Evolutionary conservation across 1,140 invertebrate genomes (phyloP).

Genomic region (Halyomorpha halys): DNA sequence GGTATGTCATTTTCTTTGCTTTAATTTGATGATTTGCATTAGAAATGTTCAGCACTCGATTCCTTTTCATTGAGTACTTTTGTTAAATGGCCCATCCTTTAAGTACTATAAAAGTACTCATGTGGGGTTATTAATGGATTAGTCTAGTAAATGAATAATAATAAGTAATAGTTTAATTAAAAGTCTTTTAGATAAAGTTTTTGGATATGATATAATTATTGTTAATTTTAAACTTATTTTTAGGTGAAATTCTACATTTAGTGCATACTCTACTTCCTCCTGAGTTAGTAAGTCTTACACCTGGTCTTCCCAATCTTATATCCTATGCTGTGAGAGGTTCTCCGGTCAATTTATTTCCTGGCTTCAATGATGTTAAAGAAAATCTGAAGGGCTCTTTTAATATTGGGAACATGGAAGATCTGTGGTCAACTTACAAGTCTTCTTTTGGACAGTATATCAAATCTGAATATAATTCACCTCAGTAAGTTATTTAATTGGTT

Average conservation of each 20-base stretch:
- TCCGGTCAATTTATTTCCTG: constrained; percentile 18
- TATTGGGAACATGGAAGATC: background rate
- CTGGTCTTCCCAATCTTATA: constrained; percentile 69
- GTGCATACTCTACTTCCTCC: constrained; percentile 72
- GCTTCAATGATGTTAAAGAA: background rate
- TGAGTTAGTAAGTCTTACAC: constrained; percentile 69
- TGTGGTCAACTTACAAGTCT: background rate
- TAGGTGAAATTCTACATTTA: constrained; percentile 71
- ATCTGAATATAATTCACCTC: background rate
- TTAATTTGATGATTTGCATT: too few relatives aligned
- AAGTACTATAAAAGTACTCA: too few relatives aligned
- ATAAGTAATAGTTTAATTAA: background rate
- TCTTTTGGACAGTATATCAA: background rate
- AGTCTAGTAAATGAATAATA: too few relatives aligned
- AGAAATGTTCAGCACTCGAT: too few relatives aligned
- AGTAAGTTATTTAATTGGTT: constrained; percentile 4
- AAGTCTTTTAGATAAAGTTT: background rate
- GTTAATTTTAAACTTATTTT: constrained; percentile 22
- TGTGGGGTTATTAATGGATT: too few relatives aligned
- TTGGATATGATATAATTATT: constrained; percentile 2
- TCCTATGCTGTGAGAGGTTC: constrained; percentile 60
- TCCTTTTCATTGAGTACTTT: too few relatives aligned
- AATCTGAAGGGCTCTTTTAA: background rate
- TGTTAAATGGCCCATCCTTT: too few relatives aligned
- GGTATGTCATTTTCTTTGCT: constrained; percentile 37